phyloP scores from a whole-genome alignment of 2,797 vertebrate species.

The Xyrichtys novacula region DNA sequence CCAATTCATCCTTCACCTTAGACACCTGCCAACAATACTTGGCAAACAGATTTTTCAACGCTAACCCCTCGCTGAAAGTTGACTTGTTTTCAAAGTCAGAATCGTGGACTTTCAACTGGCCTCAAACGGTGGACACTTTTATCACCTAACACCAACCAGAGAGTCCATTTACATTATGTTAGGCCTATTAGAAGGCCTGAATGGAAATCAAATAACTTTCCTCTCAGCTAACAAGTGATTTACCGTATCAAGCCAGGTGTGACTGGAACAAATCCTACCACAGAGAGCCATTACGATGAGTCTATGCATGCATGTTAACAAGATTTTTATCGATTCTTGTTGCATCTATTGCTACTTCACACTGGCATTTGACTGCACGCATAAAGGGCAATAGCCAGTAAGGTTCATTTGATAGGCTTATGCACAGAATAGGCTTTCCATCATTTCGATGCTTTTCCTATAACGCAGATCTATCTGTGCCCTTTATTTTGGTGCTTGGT shows the following conservation, averaged over 20 bases:
- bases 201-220: slow-evolving; percentile 47
- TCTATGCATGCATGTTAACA: slow-evolving; percentile 58
- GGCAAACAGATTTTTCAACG: neutral
- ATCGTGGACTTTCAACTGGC: slow-evolving; percentile 4
- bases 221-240: slow-evolving; percentile 29
- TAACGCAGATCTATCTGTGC: neutral
- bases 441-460: slow-evolving; percentile 18
- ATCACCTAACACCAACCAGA: slow-evolving; percentile 4
- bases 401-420: slow-evolving; percentile 34
- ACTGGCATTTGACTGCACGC: slow-evolving; percentile 37
- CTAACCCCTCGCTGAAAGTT: slow-evolving; percentile 13
- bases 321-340: slow-evolving; percentile 65
- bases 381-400: slow-evolving; percentile 37
- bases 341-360: slow-evolving; percentile 46
- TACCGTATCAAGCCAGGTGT: slow-evolving; percentile 42
- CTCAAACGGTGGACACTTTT: neutral
- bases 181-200: slow-evolving; percentile 12
- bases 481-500: slow-evolving; percentile 3
- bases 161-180: slow-evolving; percentile 17
- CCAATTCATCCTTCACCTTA: slow-evolving; percentile 7
- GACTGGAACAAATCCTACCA: slow-evolving; percentile 52
- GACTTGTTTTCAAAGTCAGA: slow-evolving; percentile 13
- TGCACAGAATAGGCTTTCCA: slow-evolving; percentile 3
- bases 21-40: neutral
- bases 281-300: slow-evolving; percentile 51